phyloP scores from a whole-genome alignment of 2,797 vertebrate genomes.

The Enteromius viviparus region DNA sequence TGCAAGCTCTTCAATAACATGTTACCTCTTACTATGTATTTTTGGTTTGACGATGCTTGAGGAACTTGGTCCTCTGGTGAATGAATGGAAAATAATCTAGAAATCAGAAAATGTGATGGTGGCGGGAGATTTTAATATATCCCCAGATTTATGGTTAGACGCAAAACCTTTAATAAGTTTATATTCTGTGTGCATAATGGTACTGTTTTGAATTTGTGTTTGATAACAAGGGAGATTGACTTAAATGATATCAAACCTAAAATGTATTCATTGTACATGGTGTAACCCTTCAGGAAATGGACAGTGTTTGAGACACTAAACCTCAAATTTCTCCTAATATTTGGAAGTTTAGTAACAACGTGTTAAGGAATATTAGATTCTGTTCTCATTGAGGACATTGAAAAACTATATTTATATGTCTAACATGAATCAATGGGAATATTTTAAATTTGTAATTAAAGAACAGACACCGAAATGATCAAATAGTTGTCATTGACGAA shows the following conservation, averaged over 20 bases:
- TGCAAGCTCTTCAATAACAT: not conserved
- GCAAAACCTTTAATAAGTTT: not conserved
- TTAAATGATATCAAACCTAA: not conserved
- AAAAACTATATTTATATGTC: not conserved
- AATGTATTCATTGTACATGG: not conserved
- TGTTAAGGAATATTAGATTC: not conserved
- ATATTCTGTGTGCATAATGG: not conserved
- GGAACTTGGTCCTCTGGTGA: not conserved
- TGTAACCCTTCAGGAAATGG: not conserved
- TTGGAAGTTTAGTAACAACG: conserved; percentile 7
- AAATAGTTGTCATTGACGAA: not conserved
- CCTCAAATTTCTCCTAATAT: not conserved
- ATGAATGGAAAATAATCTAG: not conserved
- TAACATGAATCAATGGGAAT: conserved; percentile 12
- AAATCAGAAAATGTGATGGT: not conserved
- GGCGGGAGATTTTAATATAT: not conserved
- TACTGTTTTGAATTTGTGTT: not conserved
- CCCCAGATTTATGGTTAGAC: not conserved
- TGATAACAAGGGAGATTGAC: not conserved
- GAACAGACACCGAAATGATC: not conserved
- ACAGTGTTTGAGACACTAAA: not conserved
- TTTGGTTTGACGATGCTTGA: not conserved
- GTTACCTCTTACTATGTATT: not conserved
- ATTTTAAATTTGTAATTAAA: conserved; percentile 21
- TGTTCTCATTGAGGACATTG: conserved; percentile 4